A percentile compares a stretch with the other conserved stretches of the same genome.
phyloP scores from a whole-genome alignment of 2,888 invertebrate genomes.

The Ecliptopera silaceata region DNA sequence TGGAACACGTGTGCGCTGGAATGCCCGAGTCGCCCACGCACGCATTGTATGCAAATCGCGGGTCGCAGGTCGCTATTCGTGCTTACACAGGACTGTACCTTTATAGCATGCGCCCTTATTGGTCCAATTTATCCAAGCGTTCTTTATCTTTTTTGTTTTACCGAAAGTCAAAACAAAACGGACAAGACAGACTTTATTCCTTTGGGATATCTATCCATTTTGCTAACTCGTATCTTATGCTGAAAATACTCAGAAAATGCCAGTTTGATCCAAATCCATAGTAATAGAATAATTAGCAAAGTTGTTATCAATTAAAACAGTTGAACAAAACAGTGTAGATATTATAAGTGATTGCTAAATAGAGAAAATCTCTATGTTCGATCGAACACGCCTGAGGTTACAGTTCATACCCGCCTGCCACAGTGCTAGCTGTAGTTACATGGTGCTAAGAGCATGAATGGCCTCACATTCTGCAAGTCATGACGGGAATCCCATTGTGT shows the following conservation, averaged over 20 bases:
- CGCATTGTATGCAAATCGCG: slow-evolving; percentile 79
- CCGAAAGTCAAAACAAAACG: background rate
- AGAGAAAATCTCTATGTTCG: slow-evolving; percentile 20
- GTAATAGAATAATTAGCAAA: too few relatives aligned
- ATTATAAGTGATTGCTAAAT: slow-evolving; percentile 10
- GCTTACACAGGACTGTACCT: slow-evolving; percentile 39
- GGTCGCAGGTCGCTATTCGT: slow-evolving; percentile 77
- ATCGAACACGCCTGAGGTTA: slow-evolving; percentile 15
- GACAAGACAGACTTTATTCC: background rate
- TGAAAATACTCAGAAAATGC: slow-evolving; percentile 12
- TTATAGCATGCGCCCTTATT: slow-evolving; percentile 48
- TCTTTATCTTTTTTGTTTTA: slow-evolving; percentile 3
- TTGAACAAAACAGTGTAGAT: background rate
- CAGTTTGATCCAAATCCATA: too few relatives aligned
- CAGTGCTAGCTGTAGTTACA: slow-evolving; percentile 13
- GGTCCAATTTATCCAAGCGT: slow-evolving; percentile 39
- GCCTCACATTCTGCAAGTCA: slow-evolving; percentile 69
- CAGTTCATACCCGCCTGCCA: slow-evolving; percentile 9
- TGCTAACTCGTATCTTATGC: background rate
- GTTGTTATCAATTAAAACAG: background rate
- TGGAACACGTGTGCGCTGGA: slow-evolving; percentile 51
- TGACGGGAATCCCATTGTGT: slow-evolving; percentile 78
- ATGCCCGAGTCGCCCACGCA: slow-evolving; percentile 70
- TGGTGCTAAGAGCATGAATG: slow-evolving; percentile 65
- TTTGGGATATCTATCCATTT: background rate